Conservation (phyloP, 2,797 vertebrate genomes). For the Sylvilagus floridanus region DNA sequence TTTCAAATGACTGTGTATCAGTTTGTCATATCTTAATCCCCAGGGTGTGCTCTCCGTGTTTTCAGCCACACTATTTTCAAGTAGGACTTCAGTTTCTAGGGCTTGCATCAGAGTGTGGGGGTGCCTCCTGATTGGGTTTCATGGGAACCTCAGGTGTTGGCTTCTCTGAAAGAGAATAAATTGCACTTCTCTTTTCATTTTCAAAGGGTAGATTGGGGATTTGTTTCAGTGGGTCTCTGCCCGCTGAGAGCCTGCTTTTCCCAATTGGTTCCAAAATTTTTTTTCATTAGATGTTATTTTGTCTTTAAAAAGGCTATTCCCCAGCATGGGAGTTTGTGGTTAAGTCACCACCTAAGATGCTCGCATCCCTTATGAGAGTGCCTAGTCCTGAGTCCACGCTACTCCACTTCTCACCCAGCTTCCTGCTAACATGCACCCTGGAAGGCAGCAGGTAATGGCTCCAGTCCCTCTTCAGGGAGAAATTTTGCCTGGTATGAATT, state of each 20-base stretch:
- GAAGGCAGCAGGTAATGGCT: too few species aligned
- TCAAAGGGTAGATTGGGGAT: background rate
- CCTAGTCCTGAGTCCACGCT: too few species aligned
- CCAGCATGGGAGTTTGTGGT: background rate
- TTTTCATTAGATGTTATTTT: background rate
- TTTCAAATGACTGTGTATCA: constrained; percentile 38
- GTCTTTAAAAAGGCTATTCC: background rate
- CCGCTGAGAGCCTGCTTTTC: background rate
- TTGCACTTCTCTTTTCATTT: background rate
- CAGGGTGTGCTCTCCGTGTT: background rate
- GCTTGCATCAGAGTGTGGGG: background rate
- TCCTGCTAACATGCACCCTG: too few species aligned
- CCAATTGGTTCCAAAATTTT: background rate
- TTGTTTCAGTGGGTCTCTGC: background rate
- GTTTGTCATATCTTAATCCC: background rate
- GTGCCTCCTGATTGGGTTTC: background rate
- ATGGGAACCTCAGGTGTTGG: background rate
- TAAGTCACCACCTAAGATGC: too few species aligned
- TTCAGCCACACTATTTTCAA: background rate
- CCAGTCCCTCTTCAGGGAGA: background rate
- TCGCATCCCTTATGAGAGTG: too few species aligned
- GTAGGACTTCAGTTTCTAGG: background rate
- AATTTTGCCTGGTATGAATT: background rate
- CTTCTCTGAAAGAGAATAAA: background rate
- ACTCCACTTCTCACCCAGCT: too few species aligned